phyloP scores from a whole-genome alignment of 2,113 vertebrate species.

The Ameiurus melas region DNA sequence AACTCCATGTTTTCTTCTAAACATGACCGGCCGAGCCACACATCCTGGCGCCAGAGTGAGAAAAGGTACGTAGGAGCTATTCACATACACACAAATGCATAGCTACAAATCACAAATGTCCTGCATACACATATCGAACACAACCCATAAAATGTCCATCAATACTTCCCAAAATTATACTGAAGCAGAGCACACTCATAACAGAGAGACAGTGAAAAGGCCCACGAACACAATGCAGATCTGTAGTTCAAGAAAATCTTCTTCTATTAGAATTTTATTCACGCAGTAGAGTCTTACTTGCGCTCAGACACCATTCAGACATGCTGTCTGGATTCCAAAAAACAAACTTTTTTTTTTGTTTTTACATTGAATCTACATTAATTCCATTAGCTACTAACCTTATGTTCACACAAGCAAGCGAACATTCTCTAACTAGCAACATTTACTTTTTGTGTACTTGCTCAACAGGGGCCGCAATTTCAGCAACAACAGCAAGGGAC shows the following conservation, averaged over 20 bases:
- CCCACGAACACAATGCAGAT: background rate
- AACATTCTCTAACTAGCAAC: background rate
- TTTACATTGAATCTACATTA: conserved; percentile 17
- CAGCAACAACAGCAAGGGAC: background rate
- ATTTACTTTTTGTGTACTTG: background rate
- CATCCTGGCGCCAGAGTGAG: conserved; percentile 87
- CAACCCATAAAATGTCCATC: background rate
- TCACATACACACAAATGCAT: conserved; percentile 28
- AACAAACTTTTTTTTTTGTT: background rate
- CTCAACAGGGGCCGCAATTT: background rate
- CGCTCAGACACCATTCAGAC: conserved; percentile 6
- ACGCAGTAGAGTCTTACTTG: background rate
- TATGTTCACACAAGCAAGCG: background rate
- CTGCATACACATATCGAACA: background rate
- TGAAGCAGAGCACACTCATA: conserved; percentile 46
- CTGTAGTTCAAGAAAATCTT: background rate
- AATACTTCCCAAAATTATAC: background rate
- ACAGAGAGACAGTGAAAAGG: conserved; percentile 50
- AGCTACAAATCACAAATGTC: conserved; percentile 2
- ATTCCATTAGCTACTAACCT: conserved; percentile 21
- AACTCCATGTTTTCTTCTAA: conserved; percentile 90
- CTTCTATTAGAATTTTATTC: background rate
- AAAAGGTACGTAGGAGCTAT: conserved; percentile 85
- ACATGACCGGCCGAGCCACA: conserved; percentile 85
- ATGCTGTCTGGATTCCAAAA: conserved; percentile 1